phyloP scores from a whole-genome alignment of 2,888 invertebrate species.

The Drosophila suboccidentalis region DNA sequence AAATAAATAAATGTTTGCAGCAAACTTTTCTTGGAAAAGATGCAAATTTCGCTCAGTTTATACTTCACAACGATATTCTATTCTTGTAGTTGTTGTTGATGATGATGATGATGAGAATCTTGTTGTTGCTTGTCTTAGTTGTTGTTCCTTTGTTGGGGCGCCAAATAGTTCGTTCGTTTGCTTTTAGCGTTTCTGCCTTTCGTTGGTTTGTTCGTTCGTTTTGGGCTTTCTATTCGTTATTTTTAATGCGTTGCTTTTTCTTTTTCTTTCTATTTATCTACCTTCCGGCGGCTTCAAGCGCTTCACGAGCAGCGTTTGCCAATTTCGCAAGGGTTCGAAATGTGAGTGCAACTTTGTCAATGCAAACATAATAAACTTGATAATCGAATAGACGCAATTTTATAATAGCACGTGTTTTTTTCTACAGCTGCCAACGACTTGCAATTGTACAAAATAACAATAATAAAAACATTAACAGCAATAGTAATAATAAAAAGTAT shows the following conservation, averaged over 20 bases:
- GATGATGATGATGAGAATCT: constrained; percentile 35
- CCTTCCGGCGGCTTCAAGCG: constrained; percentile 75
- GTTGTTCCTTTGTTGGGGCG: constrained; percentile 44
- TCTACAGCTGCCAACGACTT: constrained; percentile 8
- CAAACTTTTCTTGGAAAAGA: constrained; percentile 75
- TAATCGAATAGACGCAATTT: constrained; percentile 30
- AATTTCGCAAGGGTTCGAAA: constrained; percentile 75
- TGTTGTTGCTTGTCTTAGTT: constrained; percentile 40
- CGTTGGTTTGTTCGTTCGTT: constrained; percentile 55
- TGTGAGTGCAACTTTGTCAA: constrained; percentile 55
- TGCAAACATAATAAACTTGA: constrained; percentile 67
- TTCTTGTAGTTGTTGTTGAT: constrained; percentile 35
- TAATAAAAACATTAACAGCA: constrained; percentile 16
- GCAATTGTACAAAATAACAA: constrained; percentile 6
- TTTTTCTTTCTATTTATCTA: constrained; percentile 9
- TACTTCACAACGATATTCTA: constrained; percentile 16
- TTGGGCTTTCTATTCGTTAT: constrained; percentile 48
- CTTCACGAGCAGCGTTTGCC: constrained; percentile 66
- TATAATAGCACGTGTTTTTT: constrained; percentile 38
- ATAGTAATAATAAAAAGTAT: constrained; percentile 13
- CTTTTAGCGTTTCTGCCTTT: constrained; percentile 37
- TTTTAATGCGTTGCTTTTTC: constrained; percentile 26
- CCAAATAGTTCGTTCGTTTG: constrained; percentile 51
- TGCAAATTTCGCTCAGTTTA: constrained; percentile 40
- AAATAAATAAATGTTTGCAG: constrained; percentile 58